Percentiles rank a stretch among this genome's conserved stretches.
These are phyloP conservation scores for human DNA, from an alignment of 2,113 vertebrate species.

Conservation along the genomic window DNA sequence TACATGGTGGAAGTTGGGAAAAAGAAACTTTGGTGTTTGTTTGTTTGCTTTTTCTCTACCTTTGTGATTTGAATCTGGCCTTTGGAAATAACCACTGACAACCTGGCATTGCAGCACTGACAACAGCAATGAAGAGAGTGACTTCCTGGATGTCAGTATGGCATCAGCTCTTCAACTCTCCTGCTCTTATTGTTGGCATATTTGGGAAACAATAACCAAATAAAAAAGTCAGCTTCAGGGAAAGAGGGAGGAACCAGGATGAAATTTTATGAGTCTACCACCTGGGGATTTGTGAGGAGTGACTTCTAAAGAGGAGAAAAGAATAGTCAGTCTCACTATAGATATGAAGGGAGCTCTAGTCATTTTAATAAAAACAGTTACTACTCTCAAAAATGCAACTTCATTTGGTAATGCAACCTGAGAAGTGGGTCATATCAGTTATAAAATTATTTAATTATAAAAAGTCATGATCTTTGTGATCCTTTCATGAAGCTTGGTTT, in stretches of 20 bases:
- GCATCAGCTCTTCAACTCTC: not conserved
- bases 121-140: not conserved
- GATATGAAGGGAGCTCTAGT: not conserved
- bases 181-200: not conserved
- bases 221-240: not conserved
- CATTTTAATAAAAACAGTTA: not conserved
- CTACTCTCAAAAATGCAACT: not conserved
- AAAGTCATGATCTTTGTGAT: not conserved
- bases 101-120: not conserved
- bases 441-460: not conserved
- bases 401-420: not conserved
- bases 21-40: not conserved
- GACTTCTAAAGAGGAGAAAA: not conserved
- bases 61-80: not conserved
- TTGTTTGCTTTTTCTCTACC: too few relatives aligned
- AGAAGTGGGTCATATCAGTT: not conserved
- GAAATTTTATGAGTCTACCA: not conserved
- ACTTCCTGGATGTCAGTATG: not conserved
- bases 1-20: not conserved
- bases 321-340: not conserved
- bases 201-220: not conserved
- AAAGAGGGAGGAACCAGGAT: not conserved
- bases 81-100: not conserved
- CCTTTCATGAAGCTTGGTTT: not conserved
- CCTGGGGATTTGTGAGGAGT: not conserved